phyloP scores from a whole-genome alignment of 1,140 invertebrate species.

The Oreohelix idahoensis region DNA sequence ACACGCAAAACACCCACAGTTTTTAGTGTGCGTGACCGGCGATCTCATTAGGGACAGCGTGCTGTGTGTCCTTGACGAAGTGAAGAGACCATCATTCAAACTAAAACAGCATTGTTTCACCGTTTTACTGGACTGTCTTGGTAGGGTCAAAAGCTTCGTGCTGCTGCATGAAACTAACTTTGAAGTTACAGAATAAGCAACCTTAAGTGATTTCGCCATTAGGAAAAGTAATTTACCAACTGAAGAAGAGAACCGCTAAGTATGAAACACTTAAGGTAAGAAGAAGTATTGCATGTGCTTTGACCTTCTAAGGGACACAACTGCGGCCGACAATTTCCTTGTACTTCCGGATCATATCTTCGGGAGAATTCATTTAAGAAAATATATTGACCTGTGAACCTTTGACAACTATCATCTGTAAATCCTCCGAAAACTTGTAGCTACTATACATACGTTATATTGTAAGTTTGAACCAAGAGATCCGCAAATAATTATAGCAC shows the following conservation, averaged over 20 bases:
- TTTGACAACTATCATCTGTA: no score
- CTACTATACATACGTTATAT: no score
- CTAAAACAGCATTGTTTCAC: neutral
- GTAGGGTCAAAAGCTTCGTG: neutral
- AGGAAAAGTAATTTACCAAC: neutral
- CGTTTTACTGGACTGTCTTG: neutral
- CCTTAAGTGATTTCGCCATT: conserved; percentile 20
- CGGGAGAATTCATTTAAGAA: neutral
- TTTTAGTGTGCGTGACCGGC: neutral
- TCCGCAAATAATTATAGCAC: no score
- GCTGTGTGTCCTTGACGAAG: conserved; percentile 31
- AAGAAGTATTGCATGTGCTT: neutral
- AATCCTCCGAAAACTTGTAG: no score
- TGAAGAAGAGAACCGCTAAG: neutral
- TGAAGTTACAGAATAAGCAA: neutral
- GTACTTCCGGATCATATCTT: neutral
- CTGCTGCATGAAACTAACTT: conserved; percentile 6
- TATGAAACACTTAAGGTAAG: no score
- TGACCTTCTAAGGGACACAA: conserved; percentile 11
- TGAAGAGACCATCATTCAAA: neutral
- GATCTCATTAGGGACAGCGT: neutral
- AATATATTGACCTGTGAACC: neutral
- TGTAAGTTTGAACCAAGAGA: no score
- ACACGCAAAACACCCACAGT: neutral
- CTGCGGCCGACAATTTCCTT: neutral